Evolutionary conservation across 2,888 invertebrate genomes (phyloP).

Genomic region (Zaprionus obscuricornis): DNA sequence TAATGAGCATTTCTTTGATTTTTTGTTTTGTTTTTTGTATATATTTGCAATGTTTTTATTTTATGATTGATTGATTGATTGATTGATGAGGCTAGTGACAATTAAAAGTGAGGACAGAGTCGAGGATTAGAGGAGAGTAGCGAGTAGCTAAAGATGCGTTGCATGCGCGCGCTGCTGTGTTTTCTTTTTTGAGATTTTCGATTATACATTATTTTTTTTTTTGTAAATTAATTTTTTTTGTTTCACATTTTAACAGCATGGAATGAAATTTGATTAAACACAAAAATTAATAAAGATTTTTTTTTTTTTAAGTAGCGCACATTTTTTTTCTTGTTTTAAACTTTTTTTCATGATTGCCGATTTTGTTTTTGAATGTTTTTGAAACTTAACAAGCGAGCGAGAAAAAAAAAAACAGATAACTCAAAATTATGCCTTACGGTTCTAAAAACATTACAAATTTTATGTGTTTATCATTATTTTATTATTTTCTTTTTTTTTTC

Average conservation of each 20-base stretch:
- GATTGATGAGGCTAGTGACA: too few species aligned
- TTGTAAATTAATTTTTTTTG: slow-evolving; percentile 37
- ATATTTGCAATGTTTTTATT: slow-evolving; percentile 16
- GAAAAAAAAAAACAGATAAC: slow-evolving; percentile 48
- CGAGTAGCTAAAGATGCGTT: too few species aligned
- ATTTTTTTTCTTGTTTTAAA: slow-evolving; percentile 33
- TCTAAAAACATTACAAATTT: too few species aligned
- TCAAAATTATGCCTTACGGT: slow-evolving; percentile 46
- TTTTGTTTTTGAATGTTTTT: slow-evolving; percentile 20
- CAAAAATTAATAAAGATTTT: slow-evolving; percentile 30
- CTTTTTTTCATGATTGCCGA: slow-evolving; percentile 21
- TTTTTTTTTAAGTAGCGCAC: slow-evolving; percentile 34
- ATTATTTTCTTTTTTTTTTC: slow-evolving; percentile 19
- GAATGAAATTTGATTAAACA: slow-evolving; percentile 68
- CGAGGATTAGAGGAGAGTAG: too few species aligned
- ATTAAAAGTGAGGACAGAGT: too few species aligned
- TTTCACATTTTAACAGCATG: slow-evolving; percentile 65
- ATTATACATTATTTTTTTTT: slow-evolving; percentile 38
- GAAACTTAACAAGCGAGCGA: slow-evolving; percentile 72
- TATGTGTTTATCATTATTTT: slow-evolving; percentile 22
- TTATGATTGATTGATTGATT: too few species aligned
- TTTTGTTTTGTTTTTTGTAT: slow-evolving; percentile 28
- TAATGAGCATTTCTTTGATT: slow-evolving; percentile 64
- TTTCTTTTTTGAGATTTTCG: slow-evolving; percentile 43
- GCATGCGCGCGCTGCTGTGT: not conserved